Evolutionary conservation across 2,797 vertebrate genomes (phyloP).

Genomic region (Pelodytes ibericus): DNA sequence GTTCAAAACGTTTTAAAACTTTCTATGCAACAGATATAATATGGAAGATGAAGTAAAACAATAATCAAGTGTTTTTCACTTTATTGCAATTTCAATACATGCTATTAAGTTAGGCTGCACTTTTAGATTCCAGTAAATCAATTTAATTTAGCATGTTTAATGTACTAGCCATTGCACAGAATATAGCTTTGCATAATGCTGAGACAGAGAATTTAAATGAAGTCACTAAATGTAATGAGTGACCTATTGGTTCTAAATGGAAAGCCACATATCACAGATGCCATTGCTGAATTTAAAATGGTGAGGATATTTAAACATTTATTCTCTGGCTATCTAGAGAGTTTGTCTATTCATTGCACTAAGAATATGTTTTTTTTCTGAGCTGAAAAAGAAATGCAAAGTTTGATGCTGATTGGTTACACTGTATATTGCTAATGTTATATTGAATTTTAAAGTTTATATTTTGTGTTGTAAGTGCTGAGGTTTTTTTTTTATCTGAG

Average conservation of each 20-base stretch:
- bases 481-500: too few relatives aligned
- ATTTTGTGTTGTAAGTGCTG: too few relatives aligned
- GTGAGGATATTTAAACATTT: neutral
- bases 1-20: neutral
- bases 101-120: constrained; percentile 9
- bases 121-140: constrained; percentile 11
- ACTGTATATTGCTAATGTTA: too few relatives aligned
- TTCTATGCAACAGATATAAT: constrained; percentile 1
- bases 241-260: neutral
- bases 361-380: too few relatives aligned
- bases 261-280: neutral
- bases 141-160: constrained; percentile 8
- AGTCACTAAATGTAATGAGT: neutral
- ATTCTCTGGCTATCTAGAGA: too few relatives aligned
- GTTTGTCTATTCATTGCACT: too few relatives aligned
- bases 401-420: too few relatives aligned
- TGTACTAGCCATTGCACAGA: neutral
- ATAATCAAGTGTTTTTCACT: constrained; percentile 13
- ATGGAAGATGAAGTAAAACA: neutral
- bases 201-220: constrained; percentile 1
- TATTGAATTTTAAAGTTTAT: too few relatives aligned
- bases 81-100: constrained; percentile 10
- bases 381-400: too few relatives aligned
- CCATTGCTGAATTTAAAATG: neutral
- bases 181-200: constrained; percentile 2